Evolutionary conservation across 2,113 vertebrate species (phyloP), one percentile per base, ranked within the genome.

Genomic region (Smithornis capensis): DNA sequence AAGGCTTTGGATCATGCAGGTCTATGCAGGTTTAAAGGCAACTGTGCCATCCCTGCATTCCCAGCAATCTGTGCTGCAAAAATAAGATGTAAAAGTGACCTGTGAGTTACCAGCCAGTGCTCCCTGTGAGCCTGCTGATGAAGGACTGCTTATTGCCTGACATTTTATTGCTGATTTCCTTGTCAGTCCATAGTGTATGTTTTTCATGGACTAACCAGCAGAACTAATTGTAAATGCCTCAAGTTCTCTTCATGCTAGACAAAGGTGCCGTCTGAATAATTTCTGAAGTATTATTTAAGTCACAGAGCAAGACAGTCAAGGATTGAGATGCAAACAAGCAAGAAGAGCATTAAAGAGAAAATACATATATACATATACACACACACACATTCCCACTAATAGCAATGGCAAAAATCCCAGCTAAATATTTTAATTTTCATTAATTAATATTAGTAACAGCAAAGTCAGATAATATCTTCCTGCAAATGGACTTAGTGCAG

Each of bases 361-460:
- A 87, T 55, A 67, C 8, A 87, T 40, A 83, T 5, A 74, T 12
- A 77, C 13, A 79, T 1, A 89, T 1, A 79, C 17, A 53, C 10
- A 69, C 4, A 73, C 14, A 84, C 14, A 76, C 23, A 87, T 45
- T 85, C 45, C 71, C 2, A 2, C 35, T 94, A 87, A 89, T 17
- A 78, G 59, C 37, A 91, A 76, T 7, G 3, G 74, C 38, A 91
- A 90, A 91, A 94, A 65, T 83, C 67, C 59, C 63, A 78, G 62
- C 7, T 81, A 74, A 83, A 35, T 65, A 68, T 91, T 94, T 94
- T 81, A 71, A 68, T 89, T 89, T 42, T 77, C 65, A 75, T 92
- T 96, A 93, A 90, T 96, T 95, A 93, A 81, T 89, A 93, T 86
- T 94, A 95, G 94, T 64, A 95, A 91, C 64, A 96, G 74, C 77